Conservation (phyloP, 2,888 invertebrate species). For the Drosophila bunnanda region DNA sequence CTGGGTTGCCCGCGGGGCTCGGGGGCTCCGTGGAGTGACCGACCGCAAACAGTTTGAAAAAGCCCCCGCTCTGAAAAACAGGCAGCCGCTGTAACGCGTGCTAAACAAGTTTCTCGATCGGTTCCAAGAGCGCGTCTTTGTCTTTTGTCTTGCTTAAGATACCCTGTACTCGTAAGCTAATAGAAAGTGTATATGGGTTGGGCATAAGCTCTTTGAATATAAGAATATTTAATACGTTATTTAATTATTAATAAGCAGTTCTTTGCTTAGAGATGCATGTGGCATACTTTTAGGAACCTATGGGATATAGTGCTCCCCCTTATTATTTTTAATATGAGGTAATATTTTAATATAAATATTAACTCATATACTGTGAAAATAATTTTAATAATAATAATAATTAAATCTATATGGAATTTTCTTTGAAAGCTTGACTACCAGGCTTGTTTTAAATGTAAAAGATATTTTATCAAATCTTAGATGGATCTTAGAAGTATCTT, state of each 20-base stretch:
- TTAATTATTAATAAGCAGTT: neutral
- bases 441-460: no score
- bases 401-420: neutral
- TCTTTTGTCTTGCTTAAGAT: slow-evolving; percentile 53
- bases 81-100: slow-evolving; percentile 82
- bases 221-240: no score
- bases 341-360: neutral
- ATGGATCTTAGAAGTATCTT: neutral
- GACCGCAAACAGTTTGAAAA: slow-evolving; percentile 77
- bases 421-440: neutral
- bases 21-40: slow-evolving; percentile 53
- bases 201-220: accelerated
- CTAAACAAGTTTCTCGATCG: slow-evolving; percentile 80
- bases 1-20: neutral
- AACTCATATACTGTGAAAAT: no score
- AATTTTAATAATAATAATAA: neutral
- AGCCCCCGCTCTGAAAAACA: slow-evolving; percentile 69
- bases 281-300: slow-evolving; percentile 32
- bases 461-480: neutral
- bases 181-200: neutral
- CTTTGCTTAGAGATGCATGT: neutral
- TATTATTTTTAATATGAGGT: neutral
- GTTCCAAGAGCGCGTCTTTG: slow-evolving; percentile 66
- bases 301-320: neutral
- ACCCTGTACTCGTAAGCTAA: slow-evolving; percentile 4